Evolutionary conservation across 1,140 invertebrate species (phyloP).

Genomic region (Triops cancriformis): DNA sequence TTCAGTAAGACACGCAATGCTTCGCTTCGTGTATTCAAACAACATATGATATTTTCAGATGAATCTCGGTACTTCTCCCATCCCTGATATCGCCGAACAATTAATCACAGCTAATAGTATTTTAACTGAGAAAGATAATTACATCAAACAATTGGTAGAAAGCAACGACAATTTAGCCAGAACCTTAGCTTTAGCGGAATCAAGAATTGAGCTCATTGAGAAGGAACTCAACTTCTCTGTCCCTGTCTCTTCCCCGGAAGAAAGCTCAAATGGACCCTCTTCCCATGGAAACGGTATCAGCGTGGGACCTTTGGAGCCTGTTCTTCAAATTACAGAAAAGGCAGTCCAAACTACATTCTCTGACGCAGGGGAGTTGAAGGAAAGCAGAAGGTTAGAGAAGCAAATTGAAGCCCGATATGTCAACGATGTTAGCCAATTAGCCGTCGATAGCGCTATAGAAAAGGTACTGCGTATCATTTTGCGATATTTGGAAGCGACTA

Average conservation of each 20-base stretch:
- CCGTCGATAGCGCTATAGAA: background rate
- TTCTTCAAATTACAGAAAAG: background rate
- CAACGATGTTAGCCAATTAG: background rate
- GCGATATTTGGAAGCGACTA: background rate
- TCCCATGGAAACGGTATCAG: background rate
- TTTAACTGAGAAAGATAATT: background rate
- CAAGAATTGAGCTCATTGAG: background rate
- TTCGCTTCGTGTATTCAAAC: background rate
- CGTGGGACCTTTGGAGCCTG: background rate
- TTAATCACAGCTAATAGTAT: background rate
- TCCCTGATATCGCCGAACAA: background rate
- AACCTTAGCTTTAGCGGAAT: background rate
- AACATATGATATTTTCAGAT: background rate
- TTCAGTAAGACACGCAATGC: background rate
- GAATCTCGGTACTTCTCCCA: background rate
- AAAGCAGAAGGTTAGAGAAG: background rate
- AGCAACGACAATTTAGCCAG: background rate
- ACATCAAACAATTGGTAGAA: background rate
- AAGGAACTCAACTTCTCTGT: background rate
- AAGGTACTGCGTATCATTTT: background rate
- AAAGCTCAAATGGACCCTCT: background rate
- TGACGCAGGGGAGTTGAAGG: background rate
- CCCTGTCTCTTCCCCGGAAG: background rate
- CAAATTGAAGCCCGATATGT: background rate
- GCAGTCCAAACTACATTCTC: background rate